Evolutionary conservation across 2,888 invertebrate species (phyloP).

Genomic region (Himalopsyche tibetana): DNA sequence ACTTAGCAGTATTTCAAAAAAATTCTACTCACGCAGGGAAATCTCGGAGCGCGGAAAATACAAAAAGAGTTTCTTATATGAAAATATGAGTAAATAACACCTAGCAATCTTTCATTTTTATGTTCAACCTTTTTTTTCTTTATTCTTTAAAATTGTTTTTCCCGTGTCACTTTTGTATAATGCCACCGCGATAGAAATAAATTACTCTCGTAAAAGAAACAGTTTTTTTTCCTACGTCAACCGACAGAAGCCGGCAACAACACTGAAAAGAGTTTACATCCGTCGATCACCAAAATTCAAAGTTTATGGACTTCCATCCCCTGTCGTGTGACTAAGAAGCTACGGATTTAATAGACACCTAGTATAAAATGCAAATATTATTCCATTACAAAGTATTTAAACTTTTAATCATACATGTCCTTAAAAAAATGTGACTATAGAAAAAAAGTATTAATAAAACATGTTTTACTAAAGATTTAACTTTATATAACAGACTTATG

Average conservation of each 20-base stretch:
- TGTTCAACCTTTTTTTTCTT: slow-evolving; percentile 60
- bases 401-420: no score
- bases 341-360: no score
- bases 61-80: slow-evolving; percentile 59
- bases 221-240: slow-evolving; percentile 40
- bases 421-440: no score
- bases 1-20: slow-evolving; percentile 52
- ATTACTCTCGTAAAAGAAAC: slow-evolving; percentile 63
- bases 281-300: not conserved
- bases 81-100: slow-evolving; percentile 64
- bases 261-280: not conserved
- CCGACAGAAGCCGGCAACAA: slow-evolving; percentile 26
- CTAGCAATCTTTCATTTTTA: slow-evolving; percentile 64
- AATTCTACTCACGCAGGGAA: slow-evolving; percentile 43
- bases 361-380: no score
- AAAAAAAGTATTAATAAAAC: no score
- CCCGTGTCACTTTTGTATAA: slow-evolving; percentile 64
- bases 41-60: slow-evolving; percentile 43
- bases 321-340: no score
- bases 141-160: slow-evolving; percentile 64
- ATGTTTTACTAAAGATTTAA: no score
- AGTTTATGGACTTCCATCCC: no score
- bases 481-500: no score
- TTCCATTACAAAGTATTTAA: no score
- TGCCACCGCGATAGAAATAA: slow-evolving; percentile 64